These are phyloP conservation scores for Okapia johnstoni DNA, from an alignment of 2,113 vertebrate species.

Conservation along the genomic window DNA sequence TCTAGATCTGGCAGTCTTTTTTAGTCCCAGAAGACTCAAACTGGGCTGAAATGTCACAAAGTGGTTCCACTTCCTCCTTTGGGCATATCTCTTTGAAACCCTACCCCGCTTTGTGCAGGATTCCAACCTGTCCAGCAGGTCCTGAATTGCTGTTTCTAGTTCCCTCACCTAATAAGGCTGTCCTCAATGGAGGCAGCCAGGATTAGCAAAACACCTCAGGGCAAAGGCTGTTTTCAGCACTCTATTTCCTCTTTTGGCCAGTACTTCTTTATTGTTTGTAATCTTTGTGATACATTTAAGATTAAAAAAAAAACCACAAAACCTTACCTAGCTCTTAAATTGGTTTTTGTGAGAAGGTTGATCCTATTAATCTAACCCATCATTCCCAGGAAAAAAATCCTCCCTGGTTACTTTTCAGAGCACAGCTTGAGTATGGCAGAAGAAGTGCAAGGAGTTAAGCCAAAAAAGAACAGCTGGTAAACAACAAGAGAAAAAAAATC, in stretches of 20 bases:
- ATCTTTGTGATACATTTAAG: not conserved
- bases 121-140: not conserved
- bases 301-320: not conserved
- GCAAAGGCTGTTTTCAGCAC: not conserved
- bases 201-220: not conserved
- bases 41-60: not conserved
- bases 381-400: not conserved
- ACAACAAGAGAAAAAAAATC: not conserved
- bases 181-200: not conserved
- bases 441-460: not conserved
- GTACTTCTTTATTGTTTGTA: not conserved
- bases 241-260: not conserved
- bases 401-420: not conserved
- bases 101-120: not conserved
- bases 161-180: not conserved
- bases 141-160: not conserved
- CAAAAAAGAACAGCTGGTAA: not conserved
- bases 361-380: not conserved
- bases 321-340: not conserved
- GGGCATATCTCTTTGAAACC: not conserved
- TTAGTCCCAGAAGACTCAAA: not conserved
- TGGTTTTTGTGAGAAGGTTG: not conserved
- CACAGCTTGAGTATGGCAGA: not conserved
- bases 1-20: not conserved
- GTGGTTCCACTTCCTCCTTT: not conserved